Evolutionary conservation across 2,113 vertebrate genomes (phyloP).

Genomic region (Aegotheles bennettii): DNA sequence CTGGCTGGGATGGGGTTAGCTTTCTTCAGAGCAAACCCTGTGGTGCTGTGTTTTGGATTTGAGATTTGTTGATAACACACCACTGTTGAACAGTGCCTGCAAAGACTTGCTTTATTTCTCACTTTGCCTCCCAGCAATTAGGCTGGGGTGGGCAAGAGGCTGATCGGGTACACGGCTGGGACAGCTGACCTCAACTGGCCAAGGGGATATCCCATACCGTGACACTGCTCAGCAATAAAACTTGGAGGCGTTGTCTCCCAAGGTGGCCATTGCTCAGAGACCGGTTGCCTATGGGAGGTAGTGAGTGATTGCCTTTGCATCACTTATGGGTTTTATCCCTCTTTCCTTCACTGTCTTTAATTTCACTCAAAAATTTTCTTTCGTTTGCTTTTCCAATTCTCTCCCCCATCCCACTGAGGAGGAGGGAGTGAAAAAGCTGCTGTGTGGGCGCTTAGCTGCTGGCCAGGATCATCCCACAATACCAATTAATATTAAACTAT

Average conservation of each 20-base stretch:
- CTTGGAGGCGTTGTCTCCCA: background rate
- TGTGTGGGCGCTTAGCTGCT: background rate
- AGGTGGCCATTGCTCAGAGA: background rate
- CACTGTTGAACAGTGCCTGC: background rate
- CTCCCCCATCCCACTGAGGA: rapidly evolving
- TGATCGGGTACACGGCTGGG: background rate
- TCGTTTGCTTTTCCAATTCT: background rate
- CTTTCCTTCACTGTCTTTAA: background rate
- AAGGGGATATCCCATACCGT: too few relatives aligned
- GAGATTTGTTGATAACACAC: too few relatives aligned
- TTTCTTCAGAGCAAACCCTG: background rate
- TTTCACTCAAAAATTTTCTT: background rate
- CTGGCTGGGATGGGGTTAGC: background rate
- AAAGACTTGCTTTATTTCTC: background rate
- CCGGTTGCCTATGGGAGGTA: background rate
- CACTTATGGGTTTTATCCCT: background rate
- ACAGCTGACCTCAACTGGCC: background rate
- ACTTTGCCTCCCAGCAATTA: background rate
- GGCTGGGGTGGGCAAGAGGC: background rate
- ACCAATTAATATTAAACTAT: conserved; percentile 18
- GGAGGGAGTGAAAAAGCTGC: background rate
- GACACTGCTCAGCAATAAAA: background rate
- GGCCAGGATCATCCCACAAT: background rate
- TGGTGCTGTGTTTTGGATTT: background rate
- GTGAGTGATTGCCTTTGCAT: background rate